Conservation (phyloP, 2,888 invertebrate genomes). For the Branchinecta sandiegonensis region DNA sequence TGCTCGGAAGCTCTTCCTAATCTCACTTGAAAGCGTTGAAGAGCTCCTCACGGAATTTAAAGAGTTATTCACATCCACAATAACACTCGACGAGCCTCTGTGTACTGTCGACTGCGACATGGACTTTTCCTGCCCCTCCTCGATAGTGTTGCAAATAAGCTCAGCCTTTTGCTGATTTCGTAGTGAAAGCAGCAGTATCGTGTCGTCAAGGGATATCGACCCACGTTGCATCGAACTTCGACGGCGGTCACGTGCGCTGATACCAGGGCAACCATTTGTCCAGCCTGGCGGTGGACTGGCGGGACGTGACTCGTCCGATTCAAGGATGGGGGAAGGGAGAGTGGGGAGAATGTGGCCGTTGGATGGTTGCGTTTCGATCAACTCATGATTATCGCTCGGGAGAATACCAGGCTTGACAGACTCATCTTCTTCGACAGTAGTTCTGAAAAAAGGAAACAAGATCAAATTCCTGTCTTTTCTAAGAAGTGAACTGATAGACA, state of each 20-base stretch:
- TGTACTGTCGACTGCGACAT: background rate
- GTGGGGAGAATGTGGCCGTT: too few relatives aligned
- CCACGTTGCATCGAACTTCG: slow-evolving; percentile 22
- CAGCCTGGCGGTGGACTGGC: slow-evolving; percentile 14
- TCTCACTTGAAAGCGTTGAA: slow-evolving; percentile 15
- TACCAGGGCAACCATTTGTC: background rate
- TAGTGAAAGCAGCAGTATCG: background rate
- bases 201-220: slow-evolving; percentile 23
- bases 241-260: slow-evolving; percentile 18
- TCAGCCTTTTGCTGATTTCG: slow-evolving; percentile 3
- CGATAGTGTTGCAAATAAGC: background rate
- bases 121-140: background rate
- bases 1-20: background rate
- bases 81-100: slow-evolving; percentile 12
- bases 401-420: too few relatives aligned
- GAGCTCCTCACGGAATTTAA: slow-evolving; percentile 4
- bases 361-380: too few relatives aligned
- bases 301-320: slow-evolving; percentile 9
- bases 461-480: too few relatives aligned
- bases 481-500: too few relatives aligned
- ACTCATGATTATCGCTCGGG: too few relatives aligned
- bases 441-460: too few relatives aligned
- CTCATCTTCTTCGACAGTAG: too few relatives aligned
- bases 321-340: background rate
- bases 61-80: background rate